Evolutionary conservation across 2,888 invertebrate species (phyloP), one percentile per base, ranked within the genome.

Genomic region (Hirtodrosophila alboralis): DNA sequence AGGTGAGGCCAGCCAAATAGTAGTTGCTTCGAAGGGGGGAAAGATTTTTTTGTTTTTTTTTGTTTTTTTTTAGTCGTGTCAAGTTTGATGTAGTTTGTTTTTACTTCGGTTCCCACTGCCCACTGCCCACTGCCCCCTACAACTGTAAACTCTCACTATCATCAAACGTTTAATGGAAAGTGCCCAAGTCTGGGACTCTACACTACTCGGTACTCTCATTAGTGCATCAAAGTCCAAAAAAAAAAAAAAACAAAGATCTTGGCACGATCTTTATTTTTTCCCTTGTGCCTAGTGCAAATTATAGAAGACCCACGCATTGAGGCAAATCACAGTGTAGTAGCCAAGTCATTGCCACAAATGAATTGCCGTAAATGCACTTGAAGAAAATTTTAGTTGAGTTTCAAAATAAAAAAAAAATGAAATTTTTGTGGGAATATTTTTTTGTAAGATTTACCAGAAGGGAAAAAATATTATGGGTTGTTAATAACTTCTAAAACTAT

Each of bases 21-120:
- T 3, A 1, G 3, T 21, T 13, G 8, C n/a, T 2, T n/a, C n/a
- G n/a, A n/a, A n/a, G n/a, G n/a, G n/a, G n/a, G n/a, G n/a, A n/a
- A n/a, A n/a, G n/a, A n/a, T n/a, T n/a, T n/a, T n/a, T n/a, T n/a
- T n/a, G n/a, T n/a, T n/a, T n/a, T n/a, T n/a, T n/a, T n/a, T n/a
- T n/a, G n/a, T n/a, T n/a, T n/a, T n/a, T n/a, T n/a, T n/a, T n/a
- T 31, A 18, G 48, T 49, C 48, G 58, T 69, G 81, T 72, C 72
- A 64, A 60, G 62, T 75, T 66, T 68, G 71, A 63, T 83, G 83
- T 83, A 83, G 81, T 84, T 81, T 80, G 81, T 80, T 84, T 80
- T 80, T 66, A n/a, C 57, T 45, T 54, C 41, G 7, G 5, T 23
- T 16, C 16, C 16, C 26, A 8, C 12, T 18, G 5, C 3, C 1